Evolutionary conservation across 2,113 vertebrate species (phyloP).

Genomic region (Oreotrochilus melanogaster): DNA sequence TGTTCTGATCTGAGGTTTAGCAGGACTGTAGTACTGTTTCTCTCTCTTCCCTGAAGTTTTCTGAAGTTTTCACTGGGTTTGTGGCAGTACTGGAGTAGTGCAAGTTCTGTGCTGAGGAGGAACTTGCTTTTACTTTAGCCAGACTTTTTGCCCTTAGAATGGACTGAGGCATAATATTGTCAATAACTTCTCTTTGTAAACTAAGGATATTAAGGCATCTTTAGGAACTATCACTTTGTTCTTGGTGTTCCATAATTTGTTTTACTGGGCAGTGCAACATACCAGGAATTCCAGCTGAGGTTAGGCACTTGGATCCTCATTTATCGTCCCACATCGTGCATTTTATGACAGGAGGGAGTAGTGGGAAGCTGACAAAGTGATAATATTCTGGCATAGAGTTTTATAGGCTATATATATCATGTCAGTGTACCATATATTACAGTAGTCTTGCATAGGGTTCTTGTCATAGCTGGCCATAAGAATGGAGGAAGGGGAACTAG

Average conservation of each 20-base stretch:
- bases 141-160: neutral
- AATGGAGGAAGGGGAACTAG: neutral
- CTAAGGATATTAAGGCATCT: neutral
- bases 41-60: neutral
- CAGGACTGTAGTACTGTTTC: neutral
- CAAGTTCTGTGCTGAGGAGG: neutral
- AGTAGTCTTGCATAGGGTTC: fast-evolving
- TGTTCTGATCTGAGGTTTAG: neutral
- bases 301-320: neutral
- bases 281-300: neutral
- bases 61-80: neutral
- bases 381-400: neutral
- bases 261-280: neutral
- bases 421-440: neutral
- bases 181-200: neutral
- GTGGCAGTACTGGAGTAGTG: neutral
- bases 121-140: neutral
- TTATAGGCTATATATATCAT: neutral
- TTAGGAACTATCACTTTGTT: neutral
- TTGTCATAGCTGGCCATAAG: neutral
- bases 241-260: neutral
- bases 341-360: constrained; percentile 3
- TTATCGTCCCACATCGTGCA: neutral
- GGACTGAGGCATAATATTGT: neutral
- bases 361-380: neutral